These are phyloP conservation scores for Syngnathus rostellatus DNA, from an alignment of 2,797 vertebrate genomes.

Conservation along the genomic window DNA sequence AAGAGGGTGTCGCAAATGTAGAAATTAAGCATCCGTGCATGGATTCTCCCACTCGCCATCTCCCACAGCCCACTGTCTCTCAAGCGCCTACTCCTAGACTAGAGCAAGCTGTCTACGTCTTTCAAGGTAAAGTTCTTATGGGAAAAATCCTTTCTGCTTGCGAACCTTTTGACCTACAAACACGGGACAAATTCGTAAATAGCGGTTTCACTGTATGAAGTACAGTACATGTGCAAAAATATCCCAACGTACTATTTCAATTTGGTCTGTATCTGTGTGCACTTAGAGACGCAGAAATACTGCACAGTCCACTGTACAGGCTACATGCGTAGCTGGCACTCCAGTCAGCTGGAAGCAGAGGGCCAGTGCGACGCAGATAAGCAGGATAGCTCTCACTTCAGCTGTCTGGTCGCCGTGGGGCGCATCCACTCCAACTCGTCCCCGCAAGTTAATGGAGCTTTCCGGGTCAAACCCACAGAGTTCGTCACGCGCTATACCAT, in stretches of 20 bases:
- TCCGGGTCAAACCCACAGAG: slow-evolving; percentile 82
- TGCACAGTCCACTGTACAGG: slow-evolving; percentile 91
- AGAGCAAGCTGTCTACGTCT: too few relatives aligned
- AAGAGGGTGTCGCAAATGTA: too few relatives aligned
- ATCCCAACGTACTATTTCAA: not conserved
- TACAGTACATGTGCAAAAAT: too few relatives aligned
- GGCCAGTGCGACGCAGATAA: slow-evolving; percentile 75
- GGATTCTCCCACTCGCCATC: too few relatives aligned
- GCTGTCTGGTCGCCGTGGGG: slow-evolving; percentile 88
- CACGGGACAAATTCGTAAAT: too few relatives aligned
- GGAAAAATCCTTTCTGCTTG: too few relatives aligned
- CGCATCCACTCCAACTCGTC: slow-evolving; percentile 72
- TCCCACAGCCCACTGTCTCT: too few relatives aligned
- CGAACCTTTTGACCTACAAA: too few relatives aligned
- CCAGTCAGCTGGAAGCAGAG: slow-evolving; percentile 72
- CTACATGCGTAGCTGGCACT: slow-evolving; percentile 88
- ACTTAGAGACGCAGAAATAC: slow-evolving; percentile 82
- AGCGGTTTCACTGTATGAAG: too few relatives aligned
- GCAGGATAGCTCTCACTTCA: slow-evolving; percentile 74
- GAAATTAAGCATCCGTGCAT: too few relatives aligned
- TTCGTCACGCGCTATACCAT: slow-evolving; percentile 88
- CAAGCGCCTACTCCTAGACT: too few relatives aligned
- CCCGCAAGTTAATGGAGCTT: slow-evolving; percentile 73
- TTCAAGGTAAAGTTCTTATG: too few relatives aligned
- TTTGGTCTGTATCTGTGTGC: slow-evolving; percentile 10